phyloP scores from a whole-genome alignment of 2,113 vertebrate genomes.

The Cariama cristata region DNA sequence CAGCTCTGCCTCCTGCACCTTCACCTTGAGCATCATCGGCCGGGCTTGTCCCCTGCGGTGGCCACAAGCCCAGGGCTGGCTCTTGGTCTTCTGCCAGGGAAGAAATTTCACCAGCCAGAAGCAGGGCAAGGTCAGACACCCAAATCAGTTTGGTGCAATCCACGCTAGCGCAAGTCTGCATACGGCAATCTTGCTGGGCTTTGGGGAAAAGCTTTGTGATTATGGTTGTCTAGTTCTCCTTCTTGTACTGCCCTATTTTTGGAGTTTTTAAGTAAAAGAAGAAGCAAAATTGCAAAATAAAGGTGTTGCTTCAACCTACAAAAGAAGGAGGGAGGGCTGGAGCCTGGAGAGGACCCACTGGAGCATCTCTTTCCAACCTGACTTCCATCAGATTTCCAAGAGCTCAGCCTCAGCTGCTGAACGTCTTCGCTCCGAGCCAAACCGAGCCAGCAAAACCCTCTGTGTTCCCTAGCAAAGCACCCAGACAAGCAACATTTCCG shows the following conservation, averaged over 20 bases:
- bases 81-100: neutral
- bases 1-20: neutral
- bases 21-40: accelerated
- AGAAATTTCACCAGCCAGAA: neutral
- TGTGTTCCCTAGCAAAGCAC: neutral
- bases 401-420: neutral
- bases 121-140: neutral
- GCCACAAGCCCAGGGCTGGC: neutral
- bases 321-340: neutral
- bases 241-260: neutral
- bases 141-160: neutral
- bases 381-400: neutral
- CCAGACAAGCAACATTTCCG: neutral
- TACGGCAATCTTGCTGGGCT: accelerated
- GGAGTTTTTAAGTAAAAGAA: neutral
- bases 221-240: neutral
- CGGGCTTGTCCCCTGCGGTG: accelerated
- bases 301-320: neutral
- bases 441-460: neutral
- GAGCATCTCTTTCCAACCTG: neutral
- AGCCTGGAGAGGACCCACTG: neutral
- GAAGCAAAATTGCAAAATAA: neutral
- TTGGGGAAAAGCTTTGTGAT: neutral
- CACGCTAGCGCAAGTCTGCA: too few relatives aligned
- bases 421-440: neutral